Evolutionary conservation across 2,797 vertebrate species (phyloP), one percentile per base, ranked within the genome.

Genomic region (Scomberomorus guttatus): DNA sequence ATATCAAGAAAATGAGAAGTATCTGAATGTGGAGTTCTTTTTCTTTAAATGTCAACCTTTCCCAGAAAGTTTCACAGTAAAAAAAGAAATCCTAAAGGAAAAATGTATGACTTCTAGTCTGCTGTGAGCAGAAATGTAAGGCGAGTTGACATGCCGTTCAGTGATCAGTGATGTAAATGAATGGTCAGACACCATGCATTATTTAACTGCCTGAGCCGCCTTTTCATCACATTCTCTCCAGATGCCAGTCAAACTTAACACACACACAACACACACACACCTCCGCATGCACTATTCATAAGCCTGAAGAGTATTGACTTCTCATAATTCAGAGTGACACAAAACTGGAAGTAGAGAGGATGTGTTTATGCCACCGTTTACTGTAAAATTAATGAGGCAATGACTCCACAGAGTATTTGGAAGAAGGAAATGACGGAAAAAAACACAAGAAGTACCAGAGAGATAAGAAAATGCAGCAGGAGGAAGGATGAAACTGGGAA

Each of bases 241-340:
- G 68, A 77, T 13, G 6, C 50, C 20, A 75, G 32, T 73, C 80
- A 79, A 32, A 83, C 55, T 24, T 20, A 67, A 68, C 44, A 18
- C 46, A 20, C 46, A 9, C 18, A 20, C 18, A 50, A 51, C n/a
- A 54, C 77, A 64, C 72, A 24, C 44, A 34, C 75, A 55, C 50
- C 27, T 46, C 61, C 72, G 78, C 70, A 83, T 81, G 55, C 46
- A 80, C 71, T 82, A 85, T 87, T 85, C 78, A 85, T 87, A 79
- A 75, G 44, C 46, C 48, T 44, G n/a, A 77, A 63, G 34, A 72
- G 73, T 70, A 84, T 77, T 59, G 69, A 75, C 55, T 58, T 80
- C 69, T 70, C 76, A 68, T 83, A 66, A 75, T 69, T 85, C 74
- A 64, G 18, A 13, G n/a, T 62, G 77, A 67, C 81, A 77, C 15